Base-by-base conservation (phyloP, 2,888 invertebrate genomes). In the Synergus laeviventris region DNA sequence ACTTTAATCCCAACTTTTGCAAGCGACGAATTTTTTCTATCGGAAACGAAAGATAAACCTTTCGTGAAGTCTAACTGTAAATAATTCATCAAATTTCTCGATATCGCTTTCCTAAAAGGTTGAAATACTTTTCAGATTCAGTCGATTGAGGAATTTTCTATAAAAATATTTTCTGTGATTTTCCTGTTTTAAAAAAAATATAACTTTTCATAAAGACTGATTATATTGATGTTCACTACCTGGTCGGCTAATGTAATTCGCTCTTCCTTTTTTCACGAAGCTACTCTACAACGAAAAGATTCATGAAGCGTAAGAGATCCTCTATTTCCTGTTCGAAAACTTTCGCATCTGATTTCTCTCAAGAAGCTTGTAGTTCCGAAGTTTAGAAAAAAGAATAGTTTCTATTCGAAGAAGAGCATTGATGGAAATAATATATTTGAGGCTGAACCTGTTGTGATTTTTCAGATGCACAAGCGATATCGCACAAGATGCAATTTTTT, bases 31-130 rank as follows among this genome's bases (percentile, higher is more conserved):
- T 31, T 70, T 70, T 24, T 70, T 70, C 31, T 24, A 70, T 45
- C 45, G 31, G n/a, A 70, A 49, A 31, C 36, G 36, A 70, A 70
- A 70, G 70, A 70, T 49, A 49, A 49, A 70, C 70, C n/a, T 31
- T 49, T n/a, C 12, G 12, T 54, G 36, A 31, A 70, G 36, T 70
- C 49, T 31, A 49, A 70, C 49, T 70, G 70, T 54, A 70, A 70
- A 70, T 70, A 70, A 70, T 70, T 45, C 70, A 54, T 70, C 36
- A 70, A 70, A 70, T 70, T 45, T 70, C 70, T 36, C 49, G 70
- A 70, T 70, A 70, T 54, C 49, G 70, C 70, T 70, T 45, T 70
- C 36, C 49, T 70, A 70, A 70, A 70, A 49, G 45, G 31, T 70
- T 36, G 24, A 70, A 70, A 12, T 31, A 70, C 31, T 45, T 70